Evolutionary conservation across 2,888 invertebrate genomes (phyloP), one percentile per base, ranked within the genome.

Genomic region (Cataglyphis albicans): DNA sequence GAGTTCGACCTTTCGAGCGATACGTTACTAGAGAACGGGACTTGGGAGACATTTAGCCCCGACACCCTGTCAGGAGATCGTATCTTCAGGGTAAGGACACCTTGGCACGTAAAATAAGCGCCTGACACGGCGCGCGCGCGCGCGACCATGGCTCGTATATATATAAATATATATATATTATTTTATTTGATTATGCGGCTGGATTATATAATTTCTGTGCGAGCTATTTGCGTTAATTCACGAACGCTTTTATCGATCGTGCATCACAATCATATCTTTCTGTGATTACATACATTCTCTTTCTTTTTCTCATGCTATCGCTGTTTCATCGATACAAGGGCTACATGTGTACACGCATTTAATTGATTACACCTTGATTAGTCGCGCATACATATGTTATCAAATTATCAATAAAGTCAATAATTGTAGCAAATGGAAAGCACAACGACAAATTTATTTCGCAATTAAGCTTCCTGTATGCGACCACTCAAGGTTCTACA

Each of bases 21-120:
- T 94, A 95, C 95, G 91, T 95, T 96, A 92, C 94, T 95, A 92
- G 96, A 96, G 92, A 96, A 96, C 93, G 96, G 96, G 92, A 95
- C 95, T 92, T 96, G 96, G 96, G 96, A 96, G 94, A 95, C 95
- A 92, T 96, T 95, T 95, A 95, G 95, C 93, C 95, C 95, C 91
- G 95, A 95, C 92, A 95, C 95, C 93, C 95, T 96, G 92, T 94
- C 95, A 91, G 96, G 96, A 92, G 96, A 96, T 93, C 95, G 95
- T 92, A 95, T 96, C 91, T 95, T 96, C 93, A 95, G 96, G 96
- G 96, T 96, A 96, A 95, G 96, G 91, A 92, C 80, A 89, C 86
- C 88, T 81, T 89, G 88, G 84, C 89, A 88, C 90, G 88, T 87
- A 84, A 87, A 84, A 38, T 73, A 87, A 35, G 80, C 82, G 86